Base-by-base conservation (phyloP, 2,888 invertebrate genomes). In the Morpho achilles region DNA sequence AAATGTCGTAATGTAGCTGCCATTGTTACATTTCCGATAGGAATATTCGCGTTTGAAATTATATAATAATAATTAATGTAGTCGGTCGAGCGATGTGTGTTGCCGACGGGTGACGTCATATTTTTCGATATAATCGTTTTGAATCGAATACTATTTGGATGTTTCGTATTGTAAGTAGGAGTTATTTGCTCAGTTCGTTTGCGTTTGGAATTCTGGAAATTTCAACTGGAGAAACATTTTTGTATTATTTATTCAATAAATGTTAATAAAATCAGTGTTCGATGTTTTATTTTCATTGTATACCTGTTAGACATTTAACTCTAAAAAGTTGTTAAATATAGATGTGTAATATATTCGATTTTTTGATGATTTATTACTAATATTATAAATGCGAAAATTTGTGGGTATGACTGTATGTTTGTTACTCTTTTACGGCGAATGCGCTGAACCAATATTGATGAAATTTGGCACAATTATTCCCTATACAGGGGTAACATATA, bases 211-310 rank as follows among this genome's bases (percentile, higher is more conserved):
- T 81, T 82, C 74, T 77, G 75, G 69, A 77, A 79, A 80, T 76
- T 82, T 77, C 81, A 84, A 81, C 74, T 79, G 78, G 72, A 83
- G 9, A 84, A 84, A 79, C 82, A 83, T 79, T 87, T 88, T 88
- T 87, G 86, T 87, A 88, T 87, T 87, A 87, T 87, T 87, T 88
- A 87, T 88, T 87, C 87, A 88, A 87, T 89, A 89, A 88, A 89
- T 89, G 89, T 89, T 89, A 87, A 88, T 88, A 87, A 88, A 89
- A 88, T 88, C 87, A 83, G 70, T 66, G 45, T 39, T 52, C 41
- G n/a, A 22, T 7, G 23, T 54, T 23, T 48, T 49, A 43, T 43
- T 32, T 43, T 43, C 1, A 3, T 3, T 43, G 43, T 43, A n/a
- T 9, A 7, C 7, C 43, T 43, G n/a, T 32, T 32, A 32, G 32